A percentile compares a stretch with the other conserved stretches of the same genome.
Evolutionary conservation across 2,113 vertebrate genomes (phyloP).

Genomic region (Gymnocephalus cernua): DNA sequence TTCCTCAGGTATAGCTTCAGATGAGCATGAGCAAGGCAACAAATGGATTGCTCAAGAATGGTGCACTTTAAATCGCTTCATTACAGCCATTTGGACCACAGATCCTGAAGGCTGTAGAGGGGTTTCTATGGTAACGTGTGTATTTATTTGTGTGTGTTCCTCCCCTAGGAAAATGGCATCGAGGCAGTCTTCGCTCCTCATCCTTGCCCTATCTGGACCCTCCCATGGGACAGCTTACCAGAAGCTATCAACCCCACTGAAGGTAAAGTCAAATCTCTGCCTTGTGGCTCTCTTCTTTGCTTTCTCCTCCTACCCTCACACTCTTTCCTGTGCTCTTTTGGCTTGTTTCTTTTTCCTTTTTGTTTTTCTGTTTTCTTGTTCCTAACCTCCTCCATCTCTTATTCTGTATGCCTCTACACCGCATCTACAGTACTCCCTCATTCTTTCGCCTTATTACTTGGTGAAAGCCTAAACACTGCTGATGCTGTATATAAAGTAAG

Average conservation of each 20-base stretch:
- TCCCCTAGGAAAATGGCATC: conserved; percentile 89
- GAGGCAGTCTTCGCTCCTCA: conserved; percentile 90
- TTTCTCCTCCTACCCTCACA: conserved; percentile 5
- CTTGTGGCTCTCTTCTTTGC: conserved; percentile 1
- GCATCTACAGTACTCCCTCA: conserved; percentile 3
- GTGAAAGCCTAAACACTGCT: conserved; percentile 17
- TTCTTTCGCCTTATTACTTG: conserved; percentile 12
- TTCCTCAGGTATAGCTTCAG: conserved; percentile 1
- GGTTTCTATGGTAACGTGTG: conserved; percentile 62
- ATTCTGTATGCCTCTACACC: conserved; percentile 11
- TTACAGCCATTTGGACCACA: conserved; percentile 43
- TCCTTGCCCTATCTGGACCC: conserved; percentile 89
- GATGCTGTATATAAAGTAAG: neutral
- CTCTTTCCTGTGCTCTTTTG: conserved; percentile 5
- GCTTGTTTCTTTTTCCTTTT: neutral
- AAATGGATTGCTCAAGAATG: conserved; percentile 15
- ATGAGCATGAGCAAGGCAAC: neutral
- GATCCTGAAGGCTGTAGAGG: conserved; percentile 21
- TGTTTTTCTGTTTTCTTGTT: neutral
- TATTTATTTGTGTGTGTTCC: conserved; percentile 37
- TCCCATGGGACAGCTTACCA: conserved; percentile 92
- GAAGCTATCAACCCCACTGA: conserved; percentile 92
- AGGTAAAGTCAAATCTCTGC: conserved; percentile 87
- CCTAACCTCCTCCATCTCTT: neutral
- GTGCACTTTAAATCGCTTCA: conserved; percentile 32